A percentile compares a stretch with the other conserved stretches of the same genome.
Conservation (phyloP, 2,113 vertebrate species). For the Sorex fumeus region DNA sequence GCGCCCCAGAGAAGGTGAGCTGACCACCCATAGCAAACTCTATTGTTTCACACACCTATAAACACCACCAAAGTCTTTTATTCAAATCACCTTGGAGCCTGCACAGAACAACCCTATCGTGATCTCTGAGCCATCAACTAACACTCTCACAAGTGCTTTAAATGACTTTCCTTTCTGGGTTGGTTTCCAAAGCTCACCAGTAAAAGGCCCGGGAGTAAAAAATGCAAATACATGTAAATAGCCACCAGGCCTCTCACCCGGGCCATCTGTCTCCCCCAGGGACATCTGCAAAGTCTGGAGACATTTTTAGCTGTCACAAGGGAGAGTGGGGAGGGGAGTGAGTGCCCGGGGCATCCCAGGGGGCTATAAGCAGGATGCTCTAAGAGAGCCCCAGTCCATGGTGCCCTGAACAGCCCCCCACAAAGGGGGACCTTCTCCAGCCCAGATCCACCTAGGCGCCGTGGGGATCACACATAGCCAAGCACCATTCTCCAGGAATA, state of each 20-base stretch:
- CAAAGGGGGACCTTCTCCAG: neutral
- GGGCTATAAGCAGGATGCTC: neutral
- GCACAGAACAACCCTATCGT: neutral
- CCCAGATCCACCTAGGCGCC: neutral
- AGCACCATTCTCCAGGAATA: too few species aligned
- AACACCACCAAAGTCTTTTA: slow-evolving; percentile 48
- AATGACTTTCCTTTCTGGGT: slow-evolving; percentile 36
- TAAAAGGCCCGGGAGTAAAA: neutral
- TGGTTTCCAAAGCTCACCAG: slow-evolving; percentile 13
- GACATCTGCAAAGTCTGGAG: neutral
- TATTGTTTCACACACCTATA: neutral
- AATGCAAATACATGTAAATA: slow-evolving; percentile 27
- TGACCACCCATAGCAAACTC: neutral
- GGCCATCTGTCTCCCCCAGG: neutral
- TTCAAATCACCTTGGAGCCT: slow-evolving; percentile 5
- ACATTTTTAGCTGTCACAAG: slow-evolving; percentile 16
- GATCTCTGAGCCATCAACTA: slow-evolving; percentile 1
- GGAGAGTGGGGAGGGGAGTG: accelerated
- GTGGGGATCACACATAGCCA: neutral
- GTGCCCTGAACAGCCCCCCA: neutral
- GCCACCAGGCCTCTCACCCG: neutral
- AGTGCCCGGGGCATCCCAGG: neutral
- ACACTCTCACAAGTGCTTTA: neutral
- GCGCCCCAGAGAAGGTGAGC: too few species aligned
- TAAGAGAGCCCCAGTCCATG: neutral